A percentile compares a stretch with the other conserved stretches of the same genome.
Conservation (phyloP, 2,888 invertebrate genomes). For the Acanthoscelides obtectus region DNA sequence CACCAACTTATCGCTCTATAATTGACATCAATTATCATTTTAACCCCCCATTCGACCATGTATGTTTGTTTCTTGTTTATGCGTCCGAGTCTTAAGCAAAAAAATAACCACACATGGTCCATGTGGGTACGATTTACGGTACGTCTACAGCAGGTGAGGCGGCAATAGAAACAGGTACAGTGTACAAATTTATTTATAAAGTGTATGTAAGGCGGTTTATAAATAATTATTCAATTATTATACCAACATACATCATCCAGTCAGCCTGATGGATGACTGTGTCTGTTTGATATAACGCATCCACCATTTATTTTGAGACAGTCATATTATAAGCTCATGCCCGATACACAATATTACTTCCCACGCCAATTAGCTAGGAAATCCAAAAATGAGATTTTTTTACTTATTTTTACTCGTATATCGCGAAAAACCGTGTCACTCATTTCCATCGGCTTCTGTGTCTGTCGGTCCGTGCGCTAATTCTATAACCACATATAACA, state of each 20-base stretch:
- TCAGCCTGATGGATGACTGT: neutral
- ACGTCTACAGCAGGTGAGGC: neutral
- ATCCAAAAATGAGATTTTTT: too few relatives aligned
- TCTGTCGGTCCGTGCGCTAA: too few relatives aligned
- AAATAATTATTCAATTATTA: neutral
- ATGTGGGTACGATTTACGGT: neutral
- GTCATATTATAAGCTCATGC: too few relatives aligned
- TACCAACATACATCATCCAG: neutral
- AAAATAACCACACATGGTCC: neutral
- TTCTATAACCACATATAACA: too few relatives aligned
- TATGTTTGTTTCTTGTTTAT: neutral
- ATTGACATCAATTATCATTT: neutral
- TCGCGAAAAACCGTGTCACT: too few relatives aligned
- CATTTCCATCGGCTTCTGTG: too few relatives aligned
- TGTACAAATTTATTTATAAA: neutral
- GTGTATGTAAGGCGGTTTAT: neutral
- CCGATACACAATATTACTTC: too few relatives aligned
- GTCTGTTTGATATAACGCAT: neutral
- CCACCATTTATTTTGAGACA: neutral
- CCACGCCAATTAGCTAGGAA: too few relatives aligned
- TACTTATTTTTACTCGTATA: too few relatives aligned
- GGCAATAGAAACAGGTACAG: neutral
- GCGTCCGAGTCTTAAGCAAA: neutral
- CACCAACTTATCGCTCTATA: neutral
- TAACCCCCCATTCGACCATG: neutral